Conservation (phyloP, 2,113 vertebrate species). For the Edolisoma coerulescens region DNA sequence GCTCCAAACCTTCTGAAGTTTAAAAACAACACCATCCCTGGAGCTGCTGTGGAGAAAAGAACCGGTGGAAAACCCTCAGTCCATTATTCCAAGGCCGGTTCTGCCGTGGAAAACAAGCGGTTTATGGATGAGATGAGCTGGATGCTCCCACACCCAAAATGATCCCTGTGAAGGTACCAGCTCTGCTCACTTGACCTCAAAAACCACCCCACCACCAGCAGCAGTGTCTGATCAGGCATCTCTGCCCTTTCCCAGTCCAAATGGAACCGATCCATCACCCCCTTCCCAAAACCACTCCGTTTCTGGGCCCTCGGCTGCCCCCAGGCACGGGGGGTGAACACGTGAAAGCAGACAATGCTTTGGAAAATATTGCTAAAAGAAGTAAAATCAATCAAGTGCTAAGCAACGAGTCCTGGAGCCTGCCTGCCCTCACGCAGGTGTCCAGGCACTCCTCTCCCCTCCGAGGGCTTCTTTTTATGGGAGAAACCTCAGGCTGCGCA, state of each 20-base stretch:
- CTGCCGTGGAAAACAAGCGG: background rate
- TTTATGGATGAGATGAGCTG: background rate
- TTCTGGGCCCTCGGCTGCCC: background rate
- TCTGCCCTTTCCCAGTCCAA: background rate
- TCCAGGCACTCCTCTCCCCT: background rate
- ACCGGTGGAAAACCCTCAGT: background rate
- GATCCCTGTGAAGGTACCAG: background rate
- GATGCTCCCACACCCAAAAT: background rate
- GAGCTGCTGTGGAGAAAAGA: background rate
- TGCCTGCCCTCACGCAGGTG: background rate
- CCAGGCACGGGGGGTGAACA: accelerated
- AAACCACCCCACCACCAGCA: background rate
- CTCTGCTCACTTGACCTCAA: background rate
- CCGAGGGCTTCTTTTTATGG: background rate
- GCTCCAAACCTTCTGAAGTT: background rate
- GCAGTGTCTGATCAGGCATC: background rate
- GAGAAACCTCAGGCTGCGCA: background rate
- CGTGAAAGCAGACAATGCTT: accelerated
- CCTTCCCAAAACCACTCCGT: background rate
- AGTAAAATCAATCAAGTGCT: background rate
- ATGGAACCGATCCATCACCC: background rate
- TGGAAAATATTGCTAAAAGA: background rate
- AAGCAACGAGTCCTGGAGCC: background rate
- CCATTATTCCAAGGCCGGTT: background rate
- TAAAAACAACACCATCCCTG: accelerated